These are phyloP conservation scores for Strix occidentalis DNA, from an alignment of 2,797 vertebrate species.

Conservation along the genomic window DNA sequence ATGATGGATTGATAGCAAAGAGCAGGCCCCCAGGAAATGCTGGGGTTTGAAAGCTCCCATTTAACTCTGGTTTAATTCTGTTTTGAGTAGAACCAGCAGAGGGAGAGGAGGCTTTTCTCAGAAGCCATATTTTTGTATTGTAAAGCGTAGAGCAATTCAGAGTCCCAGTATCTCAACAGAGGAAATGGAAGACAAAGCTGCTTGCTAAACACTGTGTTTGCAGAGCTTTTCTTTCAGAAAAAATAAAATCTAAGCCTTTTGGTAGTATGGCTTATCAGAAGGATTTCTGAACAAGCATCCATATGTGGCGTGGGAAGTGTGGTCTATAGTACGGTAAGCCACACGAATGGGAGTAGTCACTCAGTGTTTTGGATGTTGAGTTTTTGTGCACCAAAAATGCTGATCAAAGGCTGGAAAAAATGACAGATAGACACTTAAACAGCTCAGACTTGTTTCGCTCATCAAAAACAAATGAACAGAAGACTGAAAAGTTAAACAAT, in stretches of 20 bases:
- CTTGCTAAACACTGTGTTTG: neutral
- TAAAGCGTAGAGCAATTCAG: neutral
- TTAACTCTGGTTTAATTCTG: constrained; percentile 17
- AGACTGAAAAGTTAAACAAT: neutral
- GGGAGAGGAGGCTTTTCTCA: neutral
- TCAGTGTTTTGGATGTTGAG: neutral
- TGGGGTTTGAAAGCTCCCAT: constrained; percentile 12
- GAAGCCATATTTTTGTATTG: neutral
- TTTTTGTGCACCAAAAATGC: neutral
- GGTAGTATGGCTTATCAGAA: neutral
- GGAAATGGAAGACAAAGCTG: neutral
- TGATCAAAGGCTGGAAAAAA: neutral
- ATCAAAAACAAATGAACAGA: neutral
- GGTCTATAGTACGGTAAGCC: neutral
- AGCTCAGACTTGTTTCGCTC: neutral
- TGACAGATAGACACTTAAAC: neutral
- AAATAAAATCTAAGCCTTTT: neutral
- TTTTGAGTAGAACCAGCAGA: constrained; percentile 15
- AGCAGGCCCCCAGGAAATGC: constrained; percentile 12
- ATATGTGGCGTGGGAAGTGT: neutral
- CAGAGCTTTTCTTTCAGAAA: neutral
- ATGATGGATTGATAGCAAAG: constrained; percentile 20
- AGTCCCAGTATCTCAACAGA: neutral
- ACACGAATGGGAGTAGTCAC: neutral
- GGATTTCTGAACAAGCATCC: neutral